phyloP scores from a whole-genome alignment of 35 echinoderm and acorn worm species.

The Stichopus chloronotus region DNA sequence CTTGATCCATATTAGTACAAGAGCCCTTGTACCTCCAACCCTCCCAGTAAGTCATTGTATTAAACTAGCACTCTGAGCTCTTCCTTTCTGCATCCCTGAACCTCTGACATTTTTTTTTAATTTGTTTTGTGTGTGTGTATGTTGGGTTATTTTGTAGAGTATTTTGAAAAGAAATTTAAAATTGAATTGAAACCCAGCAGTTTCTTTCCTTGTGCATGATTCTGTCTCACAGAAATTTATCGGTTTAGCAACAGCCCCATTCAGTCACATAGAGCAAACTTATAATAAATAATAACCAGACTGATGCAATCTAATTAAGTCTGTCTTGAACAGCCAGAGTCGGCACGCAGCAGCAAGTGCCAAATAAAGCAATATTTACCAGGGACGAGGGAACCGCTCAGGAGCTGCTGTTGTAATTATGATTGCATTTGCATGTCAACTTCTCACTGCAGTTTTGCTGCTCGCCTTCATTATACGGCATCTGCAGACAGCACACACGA shows the following conservation, averaged over 20 bases:
- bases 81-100: no score
- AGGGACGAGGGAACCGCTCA: not conserved
- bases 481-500: not conserved
- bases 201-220: no score
- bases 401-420: slow-evolving; percentile 19
- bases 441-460: not conserved
- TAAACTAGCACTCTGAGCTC: no score
- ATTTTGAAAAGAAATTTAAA: no score
- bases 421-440: not conserved
- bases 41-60: no score
- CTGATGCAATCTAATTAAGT: slow-evolving; percentile 10
- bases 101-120: no score
- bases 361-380: slow-evolving; percentile 3
- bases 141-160: no score
- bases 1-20: no score
- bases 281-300: not conserved
- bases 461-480: not conserved
- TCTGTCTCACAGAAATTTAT: no score
- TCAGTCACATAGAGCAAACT: not conserved
- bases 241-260: not conserved
- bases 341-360: not conserved
- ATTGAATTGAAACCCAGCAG: no score
- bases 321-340: not conserved
- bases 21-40: no score
- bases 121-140: no score